Conservation (phyloP, 92 coral and sea anemone species). For the Heliopora coerulea region DNA sequence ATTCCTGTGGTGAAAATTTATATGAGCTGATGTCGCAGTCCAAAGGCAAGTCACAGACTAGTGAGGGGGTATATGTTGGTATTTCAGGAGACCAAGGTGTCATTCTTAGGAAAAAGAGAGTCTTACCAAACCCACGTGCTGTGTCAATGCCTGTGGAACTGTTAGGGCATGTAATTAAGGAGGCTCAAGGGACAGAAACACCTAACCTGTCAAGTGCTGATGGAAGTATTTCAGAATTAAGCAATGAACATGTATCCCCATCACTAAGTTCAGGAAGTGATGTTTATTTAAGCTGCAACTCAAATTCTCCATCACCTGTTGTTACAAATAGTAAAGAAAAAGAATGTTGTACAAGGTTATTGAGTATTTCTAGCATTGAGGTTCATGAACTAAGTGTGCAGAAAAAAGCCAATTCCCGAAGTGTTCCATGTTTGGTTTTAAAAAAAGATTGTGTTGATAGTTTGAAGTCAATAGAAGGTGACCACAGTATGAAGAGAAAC, state of each 20-base stretch:
- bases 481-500: constrained; percentile 1
- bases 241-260: background rate
- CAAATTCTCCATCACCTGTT: constrained; percentile 8
- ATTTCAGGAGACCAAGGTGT: constrained; percentile 38
- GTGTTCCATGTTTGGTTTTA: constrained; percentile 39
- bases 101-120: constrained; percentile 29
- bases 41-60: constrained; percentile 24
- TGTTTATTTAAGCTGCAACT: constrained; percentile 23
- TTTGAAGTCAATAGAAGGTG: constrained; percentile 7
- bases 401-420: constrained; percentile 24
- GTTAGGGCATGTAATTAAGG: constrained; percentile 37
- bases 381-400: constrained; percentile 31
- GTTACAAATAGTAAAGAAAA: constrained; percentile 13
- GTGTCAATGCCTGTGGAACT: constrained; percentile 34
- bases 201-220: background rate
- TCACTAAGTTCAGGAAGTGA: constrained; percentile 27
- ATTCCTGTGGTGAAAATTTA: constrained; percentile 29
- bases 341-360: constrained; percentile 15
- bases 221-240: background rate
- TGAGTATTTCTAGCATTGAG: constrained; percentile 39
- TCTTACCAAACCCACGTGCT: constrained; percentile 19
- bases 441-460: constrained; percentile 18
- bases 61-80: constrained; percentile 41
- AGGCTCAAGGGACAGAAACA: background rate
- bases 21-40: constrained; percentile 39